Percentiles rank a stretch among this genome's conserved stretches.
phyloP scores from a whole-genome alignment of 1,140 invertebrate genomes.

The Procambarus virginalis region DNA sequence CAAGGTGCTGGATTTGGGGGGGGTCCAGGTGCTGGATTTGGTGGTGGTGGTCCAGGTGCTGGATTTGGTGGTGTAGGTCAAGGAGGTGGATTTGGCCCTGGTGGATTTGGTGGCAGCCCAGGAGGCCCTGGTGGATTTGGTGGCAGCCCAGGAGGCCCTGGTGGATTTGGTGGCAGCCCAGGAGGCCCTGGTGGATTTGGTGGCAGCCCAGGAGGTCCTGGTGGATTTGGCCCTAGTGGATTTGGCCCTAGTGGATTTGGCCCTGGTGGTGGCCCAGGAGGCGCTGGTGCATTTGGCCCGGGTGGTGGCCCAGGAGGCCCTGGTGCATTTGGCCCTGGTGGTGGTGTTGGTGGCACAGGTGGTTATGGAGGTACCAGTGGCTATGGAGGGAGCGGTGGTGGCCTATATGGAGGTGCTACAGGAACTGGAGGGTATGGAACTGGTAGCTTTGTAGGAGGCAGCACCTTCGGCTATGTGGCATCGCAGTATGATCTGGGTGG shows the following conservation, averaged over 20 bases:
- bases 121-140: slow-evolving; percentile 24
- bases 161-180: slow-evolving; percentile 9
- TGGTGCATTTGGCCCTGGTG: slow-evolving; percentile 17
- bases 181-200: slow-evolving; percentile 33
- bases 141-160: neutral
- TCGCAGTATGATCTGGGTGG: slow-evolving; percentile 59
- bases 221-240: slow-evolving; percentile 28
- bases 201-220: slow-evolving; percentile 30
- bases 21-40: neutral
- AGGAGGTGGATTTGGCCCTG: neutral
- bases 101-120: neutral
- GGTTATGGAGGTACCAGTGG: neutral
- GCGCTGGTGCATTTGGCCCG: slow-evolving; percentile 16
- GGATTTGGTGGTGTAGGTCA: slow-evolving; percentile 1
- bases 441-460: slow-evolving; percentile 40
- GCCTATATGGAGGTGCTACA: slow-evolving; percentile 22
- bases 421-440: slow-evolving; percentile 20
- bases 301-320: neutral
- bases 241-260: slow-evolving; percentile 70
- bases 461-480: neutral
- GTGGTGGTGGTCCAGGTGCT: neutral
- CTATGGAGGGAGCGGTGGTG: slow-evolving; percentile 20
- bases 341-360: neutral
- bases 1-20: neutral
- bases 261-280: slow-evolving; percentile 12